Conservation (phyloP, 1,140 invertebrate genomes). For the Campoletis sonorensis region DNA sequence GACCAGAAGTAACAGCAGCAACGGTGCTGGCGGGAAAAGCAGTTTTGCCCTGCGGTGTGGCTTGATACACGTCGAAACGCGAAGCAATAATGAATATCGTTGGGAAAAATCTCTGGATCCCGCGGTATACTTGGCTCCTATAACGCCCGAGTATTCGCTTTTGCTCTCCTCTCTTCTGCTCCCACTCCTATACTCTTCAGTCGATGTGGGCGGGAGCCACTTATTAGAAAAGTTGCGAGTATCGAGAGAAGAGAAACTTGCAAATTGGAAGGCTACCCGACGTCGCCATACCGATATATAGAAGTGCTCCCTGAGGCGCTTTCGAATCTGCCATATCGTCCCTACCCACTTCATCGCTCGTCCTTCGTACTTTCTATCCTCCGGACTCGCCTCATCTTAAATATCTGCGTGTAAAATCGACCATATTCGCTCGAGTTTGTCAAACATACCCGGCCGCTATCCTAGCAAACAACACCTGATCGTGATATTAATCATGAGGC, state of each 20-base stretch:
- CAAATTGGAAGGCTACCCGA: conserved; percentile 54
- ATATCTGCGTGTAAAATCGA: conserved; percentile 1
- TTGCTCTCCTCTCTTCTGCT: background rate
- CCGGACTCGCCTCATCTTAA: background rate
- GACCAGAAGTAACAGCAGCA: background rate
- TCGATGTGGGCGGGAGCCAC: conserved; percentile 20
- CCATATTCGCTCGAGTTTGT: conserved; percentile 29
- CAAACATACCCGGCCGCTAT: background rate
- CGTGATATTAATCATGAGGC: background rate
- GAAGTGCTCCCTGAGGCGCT: conserved; percentile 30
- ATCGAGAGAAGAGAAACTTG: conserved; percentile 52
- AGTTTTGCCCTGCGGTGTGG: conserved; percentile 34
- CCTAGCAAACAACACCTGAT: background rate
- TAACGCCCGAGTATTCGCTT: conserved; percentile 14
- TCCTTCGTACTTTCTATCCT: background rate
- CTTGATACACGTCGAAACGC: conserved; percentile 42
- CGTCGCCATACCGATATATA: conserved; percentile 45
- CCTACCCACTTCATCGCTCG: conserved; percentile 1
- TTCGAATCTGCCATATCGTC: conserved; percentile 29
- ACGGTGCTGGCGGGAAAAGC: background rate
- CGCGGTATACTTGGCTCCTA: background rate
- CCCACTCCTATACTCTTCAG: background rate
- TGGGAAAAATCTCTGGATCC: conserved; percentile 41
- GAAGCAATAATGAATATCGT: conserved; percentile 48
- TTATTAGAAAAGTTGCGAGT: conserved; percentile 57